Percentiles rank a stretch among this genome's conserved stretches.
These are phyloP conservation scores for Volucella zonaria DNA, from an alignment of 2,888 invertebrate species.

Conservation along the genomic window DNA sequence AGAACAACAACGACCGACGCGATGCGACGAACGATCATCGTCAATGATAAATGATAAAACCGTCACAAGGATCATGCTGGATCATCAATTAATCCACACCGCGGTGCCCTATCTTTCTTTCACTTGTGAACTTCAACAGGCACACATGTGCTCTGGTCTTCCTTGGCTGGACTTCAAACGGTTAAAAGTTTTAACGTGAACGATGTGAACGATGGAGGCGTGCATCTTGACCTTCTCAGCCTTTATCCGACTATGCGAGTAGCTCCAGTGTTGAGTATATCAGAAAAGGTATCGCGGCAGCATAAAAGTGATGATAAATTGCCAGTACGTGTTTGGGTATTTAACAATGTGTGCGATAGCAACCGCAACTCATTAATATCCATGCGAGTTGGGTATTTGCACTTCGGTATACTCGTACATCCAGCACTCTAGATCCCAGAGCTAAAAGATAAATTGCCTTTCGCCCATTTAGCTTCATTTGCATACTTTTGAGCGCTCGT, in stretches of 20 bases:
- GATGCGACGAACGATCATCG: conserved; percentile 69
- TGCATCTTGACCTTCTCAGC: conserved; percentile 50
- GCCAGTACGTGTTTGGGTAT: conserved; percentile 68
- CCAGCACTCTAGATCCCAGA: conserved; percentile 41
- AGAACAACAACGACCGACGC: conserved; percentile 58
- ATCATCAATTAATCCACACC: conserved; percentile 66
- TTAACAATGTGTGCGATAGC: conserved; percentile 72
- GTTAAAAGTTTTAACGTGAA: conserved; percentile 40
- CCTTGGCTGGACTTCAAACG: neutral
- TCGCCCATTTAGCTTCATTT: conserved; percentile 70
- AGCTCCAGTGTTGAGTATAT: conserved; percentile 42
- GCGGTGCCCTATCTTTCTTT: conserved; percentile 40
- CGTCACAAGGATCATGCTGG: conserved; percentile 66
- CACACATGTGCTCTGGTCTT: conserved; percentile 57
- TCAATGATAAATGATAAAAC: conserved; percentile 71
- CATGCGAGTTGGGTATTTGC: conserved; percentile 59
- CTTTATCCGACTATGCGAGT: conserved; percentile 38
- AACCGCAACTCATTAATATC: conserved; percentile 73
- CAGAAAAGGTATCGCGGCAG: conserved; percentile 57
- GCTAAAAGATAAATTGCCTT: conserved; percentile 69
- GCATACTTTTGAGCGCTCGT: conserved; percentile 65
- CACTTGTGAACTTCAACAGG: conserved; percentile 45
- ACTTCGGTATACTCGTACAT: neutral
- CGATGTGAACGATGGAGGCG: conserved; percentile 24
- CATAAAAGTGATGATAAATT: conserved; percentile 71